Base-by-base conservation (phyloP, 1,140 invertebrate species). In the Camponotus pennsylvanicus region DNA sequence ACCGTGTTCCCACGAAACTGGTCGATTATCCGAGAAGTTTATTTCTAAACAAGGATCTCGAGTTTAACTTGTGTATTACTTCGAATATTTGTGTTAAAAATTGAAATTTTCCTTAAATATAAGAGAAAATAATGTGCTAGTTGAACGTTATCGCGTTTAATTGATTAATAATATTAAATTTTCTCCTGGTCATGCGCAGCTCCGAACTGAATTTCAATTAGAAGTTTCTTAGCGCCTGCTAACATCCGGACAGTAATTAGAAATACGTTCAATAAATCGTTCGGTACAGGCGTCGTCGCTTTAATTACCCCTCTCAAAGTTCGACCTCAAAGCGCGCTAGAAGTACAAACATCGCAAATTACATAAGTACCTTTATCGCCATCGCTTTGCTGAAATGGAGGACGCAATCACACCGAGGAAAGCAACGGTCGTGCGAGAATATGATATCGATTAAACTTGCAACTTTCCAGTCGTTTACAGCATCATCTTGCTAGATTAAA, bases 261-360 rank as follows among this genome's bases (percentile, higher is more conserved):
- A 89, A 88, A 83, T 83, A 73, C 66, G 88, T 64, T 89, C 86
- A 63, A 89, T 88, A 85, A 88, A 88, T 89, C 86, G 64, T 70
- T 57, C 59, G 80, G 59, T 66, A 75, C 49, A 78, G 59, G 21
- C 49, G 55, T 85, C 88, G 87, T 88, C 49, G 73, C 79, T 88
- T 78, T 89, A 89, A 89, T 89, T 89, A 88, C 80, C 67, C 85
- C 71, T 77, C 86, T 61, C 57, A 21, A 57, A 75, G 71, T 66
- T 40, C 82, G 59, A 88, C 45, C 80, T 85, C 88, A 88, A 89
- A 89, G 88, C 66, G 66, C 34, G 34, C 61, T 73, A 73, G 69
- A 83, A 70, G 67, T 83, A 83, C 77, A 80, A 86, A 67, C 64
- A 49, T 77, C 61, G 76, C 57, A 84, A 88, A 84, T 85, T 84